Evolutionary conservation across 1,140 invertebrate species (phyloP).

Genomic region (Pseudachorutes palmiensis): DNA sequence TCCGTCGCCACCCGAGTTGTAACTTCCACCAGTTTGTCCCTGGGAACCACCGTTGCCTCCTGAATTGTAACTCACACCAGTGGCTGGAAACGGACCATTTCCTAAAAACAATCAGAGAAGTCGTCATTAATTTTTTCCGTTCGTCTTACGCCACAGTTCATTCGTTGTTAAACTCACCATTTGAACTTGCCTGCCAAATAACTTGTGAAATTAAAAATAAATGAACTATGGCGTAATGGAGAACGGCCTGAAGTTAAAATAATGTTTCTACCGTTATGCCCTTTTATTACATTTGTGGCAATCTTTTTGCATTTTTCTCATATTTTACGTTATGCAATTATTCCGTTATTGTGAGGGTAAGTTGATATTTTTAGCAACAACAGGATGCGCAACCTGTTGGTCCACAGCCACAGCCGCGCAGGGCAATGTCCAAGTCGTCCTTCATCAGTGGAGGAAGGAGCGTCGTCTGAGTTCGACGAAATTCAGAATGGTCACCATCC

Average conservation of each 20-base stretch:
- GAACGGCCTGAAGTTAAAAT: too few relatives aligned
- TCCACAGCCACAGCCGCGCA: constrained; percentile 28
- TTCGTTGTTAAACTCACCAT: too few relatives aligned
- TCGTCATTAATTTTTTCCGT: too few relatives aligned
- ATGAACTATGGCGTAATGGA: too few relatives aligned
- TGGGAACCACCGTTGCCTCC: too few relatives aligned
- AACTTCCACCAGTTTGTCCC: background rate
- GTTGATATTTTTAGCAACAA: background rate
- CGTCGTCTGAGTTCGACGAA: constrained; percentile 33
- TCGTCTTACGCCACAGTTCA: too few relatives aligned
- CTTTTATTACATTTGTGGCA: background rate
- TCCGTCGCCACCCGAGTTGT: background rate
- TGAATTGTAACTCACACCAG: too few relatives aligned
- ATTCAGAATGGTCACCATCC: constrained; percentile 36
- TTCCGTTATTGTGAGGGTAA: background rate
- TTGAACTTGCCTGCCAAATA: too few relatives aligned
- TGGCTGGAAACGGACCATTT: background rate
- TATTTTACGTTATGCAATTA: too few relatives aligned
- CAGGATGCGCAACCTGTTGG: constrained; percentile 4
- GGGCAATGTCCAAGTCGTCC: constrained; percentile 29
- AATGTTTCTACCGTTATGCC: too few relatives aligned
- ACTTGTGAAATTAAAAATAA: too few relatives aligned
- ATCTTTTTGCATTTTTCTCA: too few relatives aligned
- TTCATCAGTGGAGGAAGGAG: constrained; percentile 26
- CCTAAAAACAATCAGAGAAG: background rate